Conservation (phyloP, 2,113 vertebrate genomes). For the Nothoprocta pentlandii region DNA sequence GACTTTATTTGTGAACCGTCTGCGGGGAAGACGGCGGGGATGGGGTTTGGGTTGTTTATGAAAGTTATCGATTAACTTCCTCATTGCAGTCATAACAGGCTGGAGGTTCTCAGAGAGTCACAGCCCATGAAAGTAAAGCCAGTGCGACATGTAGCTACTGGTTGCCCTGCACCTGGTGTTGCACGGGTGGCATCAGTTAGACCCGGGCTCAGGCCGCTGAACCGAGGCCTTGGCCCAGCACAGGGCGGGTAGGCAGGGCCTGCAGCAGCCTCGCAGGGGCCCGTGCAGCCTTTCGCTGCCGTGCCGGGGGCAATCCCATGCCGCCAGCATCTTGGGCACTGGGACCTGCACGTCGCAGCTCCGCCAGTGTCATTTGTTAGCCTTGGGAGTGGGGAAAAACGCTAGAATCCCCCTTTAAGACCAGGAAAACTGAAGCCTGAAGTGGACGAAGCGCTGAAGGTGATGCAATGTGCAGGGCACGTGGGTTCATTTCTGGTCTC, state of each 20-base stretch:
- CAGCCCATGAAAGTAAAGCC: background rate
- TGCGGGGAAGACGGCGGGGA: background rate
- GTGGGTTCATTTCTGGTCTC: background rate
- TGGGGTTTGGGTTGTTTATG: background rate
- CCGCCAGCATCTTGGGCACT: background rate
- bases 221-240: accelerated
- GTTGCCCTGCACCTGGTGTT: background rate
- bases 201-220: background rate
- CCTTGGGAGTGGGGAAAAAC: background rate
- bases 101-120: background rate
- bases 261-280: background rate
- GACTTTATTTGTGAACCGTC: background rate
- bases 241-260: background rate
- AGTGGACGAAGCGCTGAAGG: background rate
- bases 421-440: background rate
- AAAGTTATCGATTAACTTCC: background rate
- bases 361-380: accelerated
- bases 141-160: background rate
- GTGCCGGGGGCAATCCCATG: background rate
- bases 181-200: no score
- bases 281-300: background rate
- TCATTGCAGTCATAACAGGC: background rate
- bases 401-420: background rate
- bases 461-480: background rate
- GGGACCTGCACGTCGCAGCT: background rate